Percentiles rank a stretch among this genome's conserved stretches.
phyloP scores from a whole-genome alignment of 2,888 invertebrate species.

The Chaetoderma sp. region DNA sequence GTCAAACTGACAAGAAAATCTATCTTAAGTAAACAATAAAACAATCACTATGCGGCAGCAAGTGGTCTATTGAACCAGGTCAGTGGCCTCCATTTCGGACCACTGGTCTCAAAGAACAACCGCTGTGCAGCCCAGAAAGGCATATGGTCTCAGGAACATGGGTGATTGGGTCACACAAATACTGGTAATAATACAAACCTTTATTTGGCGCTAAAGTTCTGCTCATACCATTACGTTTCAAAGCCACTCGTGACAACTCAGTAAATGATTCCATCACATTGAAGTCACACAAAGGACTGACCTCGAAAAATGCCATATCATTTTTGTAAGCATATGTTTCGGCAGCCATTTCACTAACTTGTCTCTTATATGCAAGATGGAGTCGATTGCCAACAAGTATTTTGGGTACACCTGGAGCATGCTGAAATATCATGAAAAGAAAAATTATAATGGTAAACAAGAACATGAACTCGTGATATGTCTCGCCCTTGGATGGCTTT shows the following conservation, averaged over 20 bases:
- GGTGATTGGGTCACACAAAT: neutral
- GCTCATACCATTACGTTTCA: constrained; percentile 96
- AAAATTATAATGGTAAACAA: too few species aligned
- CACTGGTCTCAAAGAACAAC: neutral
- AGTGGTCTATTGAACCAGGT: too few species aligned
- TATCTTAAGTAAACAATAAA: too few species aligned
- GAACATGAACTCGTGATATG: too few species aligned
- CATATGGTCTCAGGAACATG: neutral
- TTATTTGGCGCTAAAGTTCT: constrained; percentile 93
- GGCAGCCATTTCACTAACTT: constrained; percentile 91
- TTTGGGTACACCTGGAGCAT: constrained; percentile 98
- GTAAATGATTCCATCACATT: constrained; percentile 97
- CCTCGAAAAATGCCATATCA: constrained; percentile 98
- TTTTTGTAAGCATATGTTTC: constrained; percentile 93
- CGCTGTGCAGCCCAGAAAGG: neutral
- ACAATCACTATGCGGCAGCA: too few species aligned
- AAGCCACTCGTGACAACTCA: constrained; percentile 92
- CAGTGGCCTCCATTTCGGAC: too few species aligned
- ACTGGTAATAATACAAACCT: constrained; percentile 75
- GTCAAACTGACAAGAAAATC: too few species aligned
- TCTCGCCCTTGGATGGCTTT: too few species aligned
- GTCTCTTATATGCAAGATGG: constrained; percentile 94
- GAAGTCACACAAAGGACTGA: constrained; percentile 95
- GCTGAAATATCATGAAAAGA: too few species aligned
- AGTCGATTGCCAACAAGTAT: constrained; percentile 95